Evolutionary conservation across 2,113 vertebrate genomes (phyloP), one percentile per base, ranked within the genome.

Genomic region (Mellivora capensis): DNA sequence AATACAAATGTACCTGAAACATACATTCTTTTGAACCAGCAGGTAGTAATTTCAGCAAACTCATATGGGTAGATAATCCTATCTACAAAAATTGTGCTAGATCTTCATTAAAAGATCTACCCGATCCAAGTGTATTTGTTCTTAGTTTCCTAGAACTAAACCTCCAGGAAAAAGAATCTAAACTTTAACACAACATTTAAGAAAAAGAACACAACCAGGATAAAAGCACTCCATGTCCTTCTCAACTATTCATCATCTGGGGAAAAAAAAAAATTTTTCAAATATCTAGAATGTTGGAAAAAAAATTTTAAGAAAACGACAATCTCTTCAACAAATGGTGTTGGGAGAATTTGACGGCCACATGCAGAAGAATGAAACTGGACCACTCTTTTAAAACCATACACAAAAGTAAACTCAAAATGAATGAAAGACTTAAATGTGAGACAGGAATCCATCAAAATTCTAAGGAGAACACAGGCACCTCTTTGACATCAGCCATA

Each of bases 121-220:
- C 59, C 34, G 4, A 85, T 13, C 52, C 74, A 86, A 37, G 64
- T 44, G 54, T 18, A 61, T 91, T 29, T 20, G 42, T 42, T 49
- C 71, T 52, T 61, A 42, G 82, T 71, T 80, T 80, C 81, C 34
- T 87, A 69, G 12, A 74, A 54, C 15, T 80, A 71, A 92, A 7
- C 10, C 67, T 61, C 27, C 74, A 81, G 62, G 39, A 61, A 90
- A 93, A 84, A 20, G 93, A 94, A 25, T 89, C 20, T 29, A 90
- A 84, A 61, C 74, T 69, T 80, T 92, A 95, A 83, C 23, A 87
- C 25, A 77, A 44, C 67, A 29, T 96, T 90, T 95, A 71, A 83
- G 17, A 9, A 12, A 92, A 61, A 82, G 20, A 87, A 83, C 18
- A 94, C 18, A 77, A 64, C 21, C 80, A 84, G 18, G 59, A 64